Base-by-base conservation (phyloP, 1,140 invertebrate genomes). In the Danaus plexippus region DNA sequence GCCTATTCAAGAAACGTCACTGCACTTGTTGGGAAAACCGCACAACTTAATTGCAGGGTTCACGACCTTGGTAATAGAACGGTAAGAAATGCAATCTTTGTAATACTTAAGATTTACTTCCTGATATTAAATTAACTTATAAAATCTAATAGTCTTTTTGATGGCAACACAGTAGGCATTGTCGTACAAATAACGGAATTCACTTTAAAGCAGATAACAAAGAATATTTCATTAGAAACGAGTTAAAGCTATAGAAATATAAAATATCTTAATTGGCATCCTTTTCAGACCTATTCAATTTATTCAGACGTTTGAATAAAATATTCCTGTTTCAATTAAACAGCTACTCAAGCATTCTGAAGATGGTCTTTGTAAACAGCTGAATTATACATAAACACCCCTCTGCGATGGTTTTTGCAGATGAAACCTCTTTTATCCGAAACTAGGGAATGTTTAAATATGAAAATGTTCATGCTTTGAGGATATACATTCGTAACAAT, bases 61-160 rank as follows among this genome's bases (percentile, higher is more conserved):
- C 90, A 91, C 66, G 94, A 95, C 78, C 89, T 95, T 48, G 93
- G 92, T 15, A 94, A 95, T 68, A 89, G 92, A 76, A 94, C 93
- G 86, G 94, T 95, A 77, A 91, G 91, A 87, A 9, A 41, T 51
- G 47, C 44, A 47, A 49, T 32, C 0, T 32, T 32, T 32, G 22
- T 32, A 32, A 32, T 32, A 6, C 5, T 32, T 32, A 32, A 32
- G 22, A 32, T 32, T 32, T 32, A 32, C 22, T 32, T 32, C 22
- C 22, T 32, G 22, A 6, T 32, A 32, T 32, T 32, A 6, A 32
- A 32, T 7, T 6, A 32, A 32, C 7, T 32, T 32, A 6, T 32
- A 8, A 32, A 32, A 32, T 32, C 7, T 32, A 32, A 32, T 15
- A 15, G 15, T 15, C 15, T 15, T 15, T 15, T 15, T 15, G 15